Evolutionary conservation across 1,140 invertebrate genomes (phyloP).

Genomic region (Pinna nobilis): DNA sequence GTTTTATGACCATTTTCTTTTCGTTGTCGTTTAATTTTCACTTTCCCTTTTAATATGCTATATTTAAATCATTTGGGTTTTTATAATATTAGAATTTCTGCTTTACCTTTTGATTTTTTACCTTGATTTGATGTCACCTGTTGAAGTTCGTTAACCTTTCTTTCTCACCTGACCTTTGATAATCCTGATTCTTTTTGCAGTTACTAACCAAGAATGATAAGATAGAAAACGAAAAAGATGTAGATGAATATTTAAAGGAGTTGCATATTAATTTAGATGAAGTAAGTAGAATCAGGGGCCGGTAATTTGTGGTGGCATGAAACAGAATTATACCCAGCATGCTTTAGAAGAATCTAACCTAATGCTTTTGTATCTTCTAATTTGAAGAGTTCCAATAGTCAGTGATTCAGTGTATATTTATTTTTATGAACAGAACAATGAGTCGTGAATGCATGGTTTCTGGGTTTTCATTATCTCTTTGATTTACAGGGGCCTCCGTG

Average conservation of each 20-base stretch:
- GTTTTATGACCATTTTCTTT: background rate
- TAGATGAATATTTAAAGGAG: constrained; percentile 28
- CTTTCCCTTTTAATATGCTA: background rate
- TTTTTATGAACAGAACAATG: constrained; percentile 2
- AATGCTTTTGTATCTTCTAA: background rate
- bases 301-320: background rate
- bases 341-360: background rate
- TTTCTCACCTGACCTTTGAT: background rate
- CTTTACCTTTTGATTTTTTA: background rate
- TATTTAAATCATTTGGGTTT: background rate
- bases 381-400: background rate
- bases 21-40: background rate
- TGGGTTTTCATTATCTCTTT: too few species aligned
- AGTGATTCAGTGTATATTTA: too few species aligned
- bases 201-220: constrained; percentile 47
- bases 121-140: background rate
- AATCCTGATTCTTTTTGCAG: constrained; percentile 27
- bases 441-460: background rate
- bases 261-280: constrained; percentile 19
- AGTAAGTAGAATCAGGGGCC: constrained; percentile 1
- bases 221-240: constrained; percentile 32
- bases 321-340: background rate
- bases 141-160: background rate
- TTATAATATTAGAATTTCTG: background rate
- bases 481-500: too few species aligned